Evolutionary conservation across 2,888 invertebrate genomes (phyloP).

Genomic region (Athalia circularis): DNA sequence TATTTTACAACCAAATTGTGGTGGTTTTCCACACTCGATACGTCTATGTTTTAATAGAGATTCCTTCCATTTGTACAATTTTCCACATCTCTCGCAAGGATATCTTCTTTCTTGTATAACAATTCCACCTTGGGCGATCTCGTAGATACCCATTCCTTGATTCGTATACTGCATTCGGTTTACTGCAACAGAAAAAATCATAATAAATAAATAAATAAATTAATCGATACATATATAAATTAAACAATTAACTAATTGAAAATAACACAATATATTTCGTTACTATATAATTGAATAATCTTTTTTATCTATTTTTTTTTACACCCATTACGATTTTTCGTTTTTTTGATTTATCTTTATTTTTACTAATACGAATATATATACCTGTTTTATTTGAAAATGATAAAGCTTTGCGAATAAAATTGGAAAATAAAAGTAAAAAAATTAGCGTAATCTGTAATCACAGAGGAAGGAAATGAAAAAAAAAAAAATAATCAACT

Average conservation of each 20-base stretch:
- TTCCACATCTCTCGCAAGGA: slow-evolving; percentile 65
- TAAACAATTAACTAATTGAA: background rate
- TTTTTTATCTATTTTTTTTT: no score
- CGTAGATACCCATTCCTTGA: slow-evolving; percentile 44
- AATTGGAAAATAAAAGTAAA: no score
- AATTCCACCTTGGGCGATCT: background rate
- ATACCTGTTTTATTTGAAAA: no score
- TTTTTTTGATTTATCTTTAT: no score
- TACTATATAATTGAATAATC: no score
- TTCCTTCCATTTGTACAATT: slow-evolving; percentile 67
- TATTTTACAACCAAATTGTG: slow-evolving; percentile 67
- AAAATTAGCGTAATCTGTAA: no score
- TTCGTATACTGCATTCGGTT: slow-evolving; percentile 39
- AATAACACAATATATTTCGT: no score
- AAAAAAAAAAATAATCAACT: no score
- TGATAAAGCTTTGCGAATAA: no score
- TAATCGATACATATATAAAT: background rate
- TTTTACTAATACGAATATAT: no score
- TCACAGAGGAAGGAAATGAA: no score
- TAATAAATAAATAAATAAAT: slow-evolving; percentile 44
- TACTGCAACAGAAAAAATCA: slow-evolving; percentile 49
- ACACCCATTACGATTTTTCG: no score
- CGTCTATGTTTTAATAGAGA: slow-evolving; percentile 67
- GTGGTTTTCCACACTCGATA: slow-evolving; percentile 67
- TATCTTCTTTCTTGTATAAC: slow-evolving; percentile 53